These are phyloP conservation scores for Tragelaphus imberbis DNA, from an alignment of 2,113 vertebrate species.

Conservation along the genomic window DNA sequence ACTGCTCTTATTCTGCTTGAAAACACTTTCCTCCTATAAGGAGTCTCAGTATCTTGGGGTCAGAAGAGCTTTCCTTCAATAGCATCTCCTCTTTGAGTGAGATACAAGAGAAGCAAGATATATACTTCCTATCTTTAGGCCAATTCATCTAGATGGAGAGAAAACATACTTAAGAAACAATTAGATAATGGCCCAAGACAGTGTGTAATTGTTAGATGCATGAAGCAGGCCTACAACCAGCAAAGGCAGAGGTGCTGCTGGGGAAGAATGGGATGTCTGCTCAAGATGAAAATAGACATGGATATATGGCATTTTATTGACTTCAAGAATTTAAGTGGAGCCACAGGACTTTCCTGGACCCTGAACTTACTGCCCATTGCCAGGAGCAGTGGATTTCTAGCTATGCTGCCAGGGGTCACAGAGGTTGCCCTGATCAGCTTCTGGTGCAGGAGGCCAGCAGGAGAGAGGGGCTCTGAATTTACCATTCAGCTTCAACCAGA, in stretches of 20 bases:
- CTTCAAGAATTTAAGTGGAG: constrained; percentile 19
- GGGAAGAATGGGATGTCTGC: not conserved
- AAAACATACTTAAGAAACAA: not conserved
- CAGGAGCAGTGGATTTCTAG: not conserved
- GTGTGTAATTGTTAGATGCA: not conserved
- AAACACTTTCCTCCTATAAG: not conserved
- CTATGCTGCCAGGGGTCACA: not conserved
- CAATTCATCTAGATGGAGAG: not conserved
- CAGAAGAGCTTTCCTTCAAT: not conserved
- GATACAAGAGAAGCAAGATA: not conserved
- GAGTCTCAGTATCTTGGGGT: not conserved
- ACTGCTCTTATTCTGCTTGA: not conserved
- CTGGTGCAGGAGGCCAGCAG: not conserved
- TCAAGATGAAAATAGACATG: not conserved
- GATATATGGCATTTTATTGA: not conserved
- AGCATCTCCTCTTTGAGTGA: not conserved
- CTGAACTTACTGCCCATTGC: not conserved
- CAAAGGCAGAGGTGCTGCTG: not conserved
- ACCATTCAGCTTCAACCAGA: too few species aligned
- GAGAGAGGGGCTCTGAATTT: not conserved
- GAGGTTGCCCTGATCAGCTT: not conserved
- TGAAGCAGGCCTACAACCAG: not conserved
- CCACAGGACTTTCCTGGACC: not conserved
- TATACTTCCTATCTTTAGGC: not conserved
- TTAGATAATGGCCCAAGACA: not conserved